Percentiles rank a stretch among this genome's conserved stretches.
These are phyloP conservation scores for Idris sp. DNA, from an alignment of 1,140 invertebrate genomes.

Conservation along the genomic window DNA sequence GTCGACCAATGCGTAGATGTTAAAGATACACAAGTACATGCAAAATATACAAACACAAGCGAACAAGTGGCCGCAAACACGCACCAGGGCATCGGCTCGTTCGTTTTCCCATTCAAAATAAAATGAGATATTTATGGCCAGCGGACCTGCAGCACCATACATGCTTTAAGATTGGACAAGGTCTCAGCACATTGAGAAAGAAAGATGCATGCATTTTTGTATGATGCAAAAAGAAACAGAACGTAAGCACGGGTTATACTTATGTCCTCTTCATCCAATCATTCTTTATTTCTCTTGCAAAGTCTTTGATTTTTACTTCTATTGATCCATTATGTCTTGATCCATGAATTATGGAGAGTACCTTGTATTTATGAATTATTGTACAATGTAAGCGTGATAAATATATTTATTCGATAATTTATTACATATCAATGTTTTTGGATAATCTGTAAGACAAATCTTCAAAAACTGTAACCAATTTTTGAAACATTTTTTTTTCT, in stretches of 20 bases:
- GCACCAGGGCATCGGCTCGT: conserved; percentile 70
- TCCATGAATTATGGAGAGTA: conserved; percentile 16
- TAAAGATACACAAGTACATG: conserved; percentile 52
- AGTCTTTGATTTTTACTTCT: conserved; percentile 18
- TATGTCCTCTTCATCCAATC: conserved; percentile 34
- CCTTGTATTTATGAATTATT: conserved; percentile 17
- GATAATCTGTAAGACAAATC: too few relatives aligned
- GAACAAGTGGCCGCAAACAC: conserved; percentile 47
- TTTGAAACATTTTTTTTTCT: too few relatives aligned
- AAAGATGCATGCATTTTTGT: conserved; percentile 38
- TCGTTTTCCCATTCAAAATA: conserved; percentile 78
- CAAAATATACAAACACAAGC: conserved; percentile 45
- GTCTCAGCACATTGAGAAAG: conserved; percentile 54
- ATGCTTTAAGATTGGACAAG: conserved; percentile 58
- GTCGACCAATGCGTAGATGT: conserved; percentile 51
- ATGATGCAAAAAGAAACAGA: conserved; percentile 35
- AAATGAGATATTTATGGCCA: conserved; percentile 78
- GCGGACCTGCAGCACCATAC: conserved; percentile 55
- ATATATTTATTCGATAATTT: conserved; percentile 32
- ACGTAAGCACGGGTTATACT: conserved; percentile 20
- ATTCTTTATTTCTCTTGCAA: conserved; percentile 36
- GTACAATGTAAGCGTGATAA: conserved; percentile 13
- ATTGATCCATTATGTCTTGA: conserved; percentile 50
- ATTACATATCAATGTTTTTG: conserved; percentile 10
- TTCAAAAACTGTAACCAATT: too few relatives aligned